A percentile compares a stretch with the other conserved stretches of the same genome.
Evolutionary conservation across 2,888 invertebrate genomes (phyloP).

Genomic region (Bombylius discolor): DNA sequence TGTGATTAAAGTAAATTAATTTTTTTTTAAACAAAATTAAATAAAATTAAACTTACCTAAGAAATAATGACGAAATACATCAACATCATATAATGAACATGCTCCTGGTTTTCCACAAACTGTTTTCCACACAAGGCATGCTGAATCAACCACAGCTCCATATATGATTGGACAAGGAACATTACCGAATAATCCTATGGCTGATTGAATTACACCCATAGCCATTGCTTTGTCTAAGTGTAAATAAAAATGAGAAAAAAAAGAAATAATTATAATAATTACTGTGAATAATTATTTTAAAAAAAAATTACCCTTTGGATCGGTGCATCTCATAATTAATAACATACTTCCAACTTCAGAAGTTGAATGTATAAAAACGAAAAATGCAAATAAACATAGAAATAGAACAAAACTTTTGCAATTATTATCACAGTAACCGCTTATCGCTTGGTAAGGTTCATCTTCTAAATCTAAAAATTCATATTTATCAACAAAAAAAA

Average conservation of each 20-base stretch:
- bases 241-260: background rate
- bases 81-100: constrained; percentile 77
- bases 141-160: constrained; percentile 83
- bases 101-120: constrained; percentile 71
- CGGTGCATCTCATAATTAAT: constrained; percentile 79
- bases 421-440: constrained; percentile 67
- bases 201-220: constrained; percentile 83
- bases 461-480: background rate
- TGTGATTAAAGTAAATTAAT: too few species aligned
- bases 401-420: constrained; percentile 72
- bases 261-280: background rate
- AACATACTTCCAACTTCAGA: constrained; percentile 87
- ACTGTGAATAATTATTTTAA: background rate
- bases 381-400: constrained; percentile 67
- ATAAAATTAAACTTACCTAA: constrained; percentile 47
- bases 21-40: background rate
- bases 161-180: constrained; percentile 92
- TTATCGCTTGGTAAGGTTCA: constrained; percentile 41
- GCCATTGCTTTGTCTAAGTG: constrained; percentile 80
- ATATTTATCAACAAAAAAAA: too few species aligned
- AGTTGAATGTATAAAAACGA: constrained; percentile 85
- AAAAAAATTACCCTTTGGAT: constrained; percentile 48
- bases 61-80: constrained; percentile 70
- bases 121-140: constrained; percentile 76
- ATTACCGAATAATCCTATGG: constrained; percentile 85